Base-by-base conservation (phyloP, 1,140 invertebrate species). In the Bombyx mori region DNA sequence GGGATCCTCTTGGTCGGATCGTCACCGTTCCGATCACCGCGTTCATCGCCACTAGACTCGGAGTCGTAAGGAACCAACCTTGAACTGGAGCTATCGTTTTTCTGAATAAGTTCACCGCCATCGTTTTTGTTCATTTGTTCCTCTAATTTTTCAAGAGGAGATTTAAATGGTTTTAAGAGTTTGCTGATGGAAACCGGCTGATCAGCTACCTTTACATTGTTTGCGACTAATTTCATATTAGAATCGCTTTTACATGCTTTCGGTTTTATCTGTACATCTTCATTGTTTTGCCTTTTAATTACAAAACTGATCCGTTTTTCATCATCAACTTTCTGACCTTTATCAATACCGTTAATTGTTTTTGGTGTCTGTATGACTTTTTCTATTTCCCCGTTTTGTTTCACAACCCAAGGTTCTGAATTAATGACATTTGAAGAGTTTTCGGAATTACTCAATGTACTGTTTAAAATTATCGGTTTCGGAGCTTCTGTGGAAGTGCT, bases 381-480 rank as follows among this genome's bases (percentile, higher is more conserved):
- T 55, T 86, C 82, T 10, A 87, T 77, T 58, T 87, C 84, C 8
- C 84, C 84, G 60, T 86, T 87, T 55, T 83, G 81, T 64, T 86
- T 86, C 1, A 87, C 79, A 7, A 86, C 82, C 82, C 82, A 87
- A 4, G 84, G 84, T 57, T 87, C 84, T 46, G 77, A 72, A 48
- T 75, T 75, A 7, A 51, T 10, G 10, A 73, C 70, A 62, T 66
- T 74, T 54, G 43, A 73, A 9, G 64, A 60, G 50, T 84, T 80
- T 44, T 72, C 57, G 44, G 76, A 69, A 61, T 82, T 84, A 53
- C 68, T 75, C 9, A 87, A 60, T 52, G 82, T 87, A 54, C 77
- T 84, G 65, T 87, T 87, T 46, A 87, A 70, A 61, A 87, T 82
- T 7, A 87, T 75, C 42, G 85, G 83, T 63, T 85, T 83, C 1